phyloP scores from a whole-genome alignment of 2,797 vertebrate species.

The Sebastes vulpes region DNA sequence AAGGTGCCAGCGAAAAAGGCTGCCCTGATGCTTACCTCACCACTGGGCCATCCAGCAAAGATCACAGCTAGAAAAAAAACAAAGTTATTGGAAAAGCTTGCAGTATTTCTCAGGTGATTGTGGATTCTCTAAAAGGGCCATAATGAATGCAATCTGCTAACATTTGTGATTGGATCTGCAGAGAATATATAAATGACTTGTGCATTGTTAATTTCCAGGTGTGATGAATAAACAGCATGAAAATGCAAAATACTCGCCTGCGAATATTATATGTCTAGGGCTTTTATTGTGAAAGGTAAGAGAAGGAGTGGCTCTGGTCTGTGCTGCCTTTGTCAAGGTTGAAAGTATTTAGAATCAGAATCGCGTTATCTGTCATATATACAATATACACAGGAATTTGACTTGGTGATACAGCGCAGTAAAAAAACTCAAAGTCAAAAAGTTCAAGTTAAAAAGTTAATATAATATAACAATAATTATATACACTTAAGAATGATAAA shows the following conservation, averaged over 20 bases:
- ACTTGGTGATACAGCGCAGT: too few relatives aligned
- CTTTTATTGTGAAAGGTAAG: too few relatives aligned
- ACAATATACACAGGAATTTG: too few relatives aligned
- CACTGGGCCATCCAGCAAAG: constrained; percentile 50
- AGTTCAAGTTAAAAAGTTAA: rapidly evolving
- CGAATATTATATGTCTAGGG: too few relatives aligned
- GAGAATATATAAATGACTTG: constrained; percentile 16
- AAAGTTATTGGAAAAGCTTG: constrained; percentile 48
- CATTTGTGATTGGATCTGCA: constrained; percentile 40
- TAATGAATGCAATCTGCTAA: constrained; percentile 51
- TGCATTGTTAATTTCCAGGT: constrained; percentile 6
- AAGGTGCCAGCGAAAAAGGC: constrained; percentile 57
- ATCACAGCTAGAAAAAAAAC: constrained; percentile 11
- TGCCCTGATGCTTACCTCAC: constrained; percentile 64
- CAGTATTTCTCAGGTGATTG: constrained; percentile 46
- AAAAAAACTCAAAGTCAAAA: too few relatives aligned
- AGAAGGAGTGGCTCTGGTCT: too few relatives aligned
- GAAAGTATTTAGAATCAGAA: too few relatives aligned
- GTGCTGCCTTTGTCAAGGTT: too few relatives aligned
- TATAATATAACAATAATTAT: too few relatives aligned
- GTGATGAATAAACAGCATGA: rapidly evolving
- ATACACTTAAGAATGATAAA: too few relatives aligned
- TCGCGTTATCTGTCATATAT: too few relatives aligned
- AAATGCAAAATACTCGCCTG: too few relatives aligned
- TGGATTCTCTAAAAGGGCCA: constrained; percentile 22